These are phyloP conservation scores for Stenotaenia linearis DNA, from an alignment of 2,888 invertebrate genomes.

Conservation along the genomic window DNA sequence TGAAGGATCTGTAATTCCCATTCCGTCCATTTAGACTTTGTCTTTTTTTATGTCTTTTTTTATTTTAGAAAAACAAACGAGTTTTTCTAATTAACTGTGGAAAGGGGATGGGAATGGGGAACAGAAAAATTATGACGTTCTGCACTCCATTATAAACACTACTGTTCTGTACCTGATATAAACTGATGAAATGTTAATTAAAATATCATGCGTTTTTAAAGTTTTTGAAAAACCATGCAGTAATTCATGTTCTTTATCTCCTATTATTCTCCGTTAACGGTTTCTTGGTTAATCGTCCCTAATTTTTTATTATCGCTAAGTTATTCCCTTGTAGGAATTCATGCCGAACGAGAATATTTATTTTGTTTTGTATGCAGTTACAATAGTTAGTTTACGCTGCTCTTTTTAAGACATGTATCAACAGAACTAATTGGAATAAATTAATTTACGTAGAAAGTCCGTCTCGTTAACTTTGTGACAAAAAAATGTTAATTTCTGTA, in stretches of 20 bases:
- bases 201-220: not conserved
- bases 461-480: not conserved
- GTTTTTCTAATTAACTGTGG: not conserved
- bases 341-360: not conserved
- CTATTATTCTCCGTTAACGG: not conserved
- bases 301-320: not conserved
- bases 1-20: not conserved
- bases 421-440: conserved; percentile 5
- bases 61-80: not conserved
- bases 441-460: not conserved
- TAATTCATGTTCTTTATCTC: not conserved
- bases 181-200: not conserved
- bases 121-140: not conserved
- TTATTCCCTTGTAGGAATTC: not conserved
- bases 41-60: conserved; percentile 1
- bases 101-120: not conserved
- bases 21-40: not conserved
- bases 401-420: conserved; percentile 4
- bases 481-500: no score
- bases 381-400: not conserved
- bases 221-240: not conserved
- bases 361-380: conserved; percentile 5
- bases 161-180: conserved; percentile 9
- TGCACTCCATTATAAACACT: conserved; percentile 3
- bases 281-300: not conserved